phyloP scores from a whole-genome alignment of 35 echinoderm and acorn worm species.

The Chiridota heheva region DNA sequence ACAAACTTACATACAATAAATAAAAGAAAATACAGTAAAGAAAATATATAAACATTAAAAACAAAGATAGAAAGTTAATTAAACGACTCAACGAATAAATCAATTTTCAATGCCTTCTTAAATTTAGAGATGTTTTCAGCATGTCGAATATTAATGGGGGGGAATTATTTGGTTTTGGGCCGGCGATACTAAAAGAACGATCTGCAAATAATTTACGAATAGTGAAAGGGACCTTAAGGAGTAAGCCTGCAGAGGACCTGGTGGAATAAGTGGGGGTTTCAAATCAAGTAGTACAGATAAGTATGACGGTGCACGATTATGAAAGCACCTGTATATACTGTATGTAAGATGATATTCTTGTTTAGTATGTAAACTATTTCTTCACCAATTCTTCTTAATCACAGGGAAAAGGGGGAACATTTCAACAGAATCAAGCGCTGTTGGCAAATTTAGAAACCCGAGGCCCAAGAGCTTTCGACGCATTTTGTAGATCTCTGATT shows the following conservation, averaged over 20 bases:
- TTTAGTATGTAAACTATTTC: neutral
- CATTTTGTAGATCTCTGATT: slow-evolving; percentile 46
- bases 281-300: neutral
- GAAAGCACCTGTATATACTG: neutral
- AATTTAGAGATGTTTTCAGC: too few species aligned
- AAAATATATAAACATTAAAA: too few species aligned
- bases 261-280: too few species aligned
- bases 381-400: neutral
- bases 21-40: too few species aligned
- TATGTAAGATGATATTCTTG: neutral
- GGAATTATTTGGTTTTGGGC: neutral
- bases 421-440: slow-evolving; percentile 32
- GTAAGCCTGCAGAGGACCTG: too few species aligned
- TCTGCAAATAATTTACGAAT: too few species aligned
- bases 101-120: too few species aligned
- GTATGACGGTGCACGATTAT: neutral
- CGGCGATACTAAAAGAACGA: too few species aligned
- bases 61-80: too few species aligned
- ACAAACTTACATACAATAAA: too few species aligned
- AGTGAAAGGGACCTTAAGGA: too few species aligned
- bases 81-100: too few species aligned
- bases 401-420: slow-evolving; percentile 55
- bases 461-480: slow-evolving; percentile 65
- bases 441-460: slow-evolving; percentile 75
- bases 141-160: neutral